These are phyloP conservation scores for Desmophyllum pertusum DNA, from an alignment of 92 coral and sea anemone genomes.

Conservation along the genomic window DNA sequence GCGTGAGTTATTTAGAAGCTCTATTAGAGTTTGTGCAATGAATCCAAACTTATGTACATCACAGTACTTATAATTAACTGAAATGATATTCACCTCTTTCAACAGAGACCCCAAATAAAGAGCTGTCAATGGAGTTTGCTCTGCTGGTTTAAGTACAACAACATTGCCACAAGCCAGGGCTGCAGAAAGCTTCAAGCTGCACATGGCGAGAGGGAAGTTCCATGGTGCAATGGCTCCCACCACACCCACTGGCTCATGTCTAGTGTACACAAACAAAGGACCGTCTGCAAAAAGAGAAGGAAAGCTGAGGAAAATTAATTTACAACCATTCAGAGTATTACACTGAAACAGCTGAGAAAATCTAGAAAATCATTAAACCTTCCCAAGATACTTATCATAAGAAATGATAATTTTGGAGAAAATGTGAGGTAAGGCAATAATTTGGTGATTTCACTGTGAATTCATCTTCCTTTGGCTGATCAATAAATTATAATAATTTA, in stretches of 20 bases:
- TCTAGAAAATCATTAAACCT: not conserved
- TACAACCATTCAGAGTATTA: not conserved
- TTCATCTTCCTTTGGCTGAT: no score
- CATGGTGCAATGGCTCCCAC: conserved; percentile 92
- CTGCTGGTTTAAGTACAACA: conserved; percentile 93
- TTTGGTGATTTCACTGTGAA: no score
- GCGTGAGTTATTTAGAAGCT: no score
- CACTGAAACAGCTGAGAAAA: not conserved
- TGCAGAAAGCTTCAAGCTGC: conserved; percentile 85
- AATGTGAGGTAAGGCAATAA: no score
- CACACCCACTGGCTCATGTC: conserved; percentile 94
- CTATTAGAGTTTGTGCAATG: not conserved
- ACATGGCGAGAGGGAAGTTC: conserved; percentile 90
- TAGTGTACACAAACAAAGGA: conserved; percentile 89
- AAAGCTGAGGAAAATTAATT: not conserved
- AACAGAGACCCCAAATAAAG: conserved; percentile 83
- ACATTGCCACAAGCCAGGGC: conserved; percentile 94
- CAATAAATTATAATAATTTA: no score
- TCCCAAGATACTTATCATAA: no score
- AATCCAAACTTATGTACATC: not conserved
- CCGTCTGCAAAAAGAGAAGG: conserved; percentile 67
- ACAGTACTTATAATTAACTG: no score
- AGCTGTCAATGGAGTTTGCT: conserved; percentile 95
- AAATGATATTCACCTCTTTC: conserved; percentile 67
- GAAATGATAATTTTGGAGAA: no score